A percentile compares a stretch with the other conserved stretches of the same genome.
Evolutionary conservation across 1,140 invertebrate species (phyloP).

Genomic region (Penaeus japonicus): DNA sequence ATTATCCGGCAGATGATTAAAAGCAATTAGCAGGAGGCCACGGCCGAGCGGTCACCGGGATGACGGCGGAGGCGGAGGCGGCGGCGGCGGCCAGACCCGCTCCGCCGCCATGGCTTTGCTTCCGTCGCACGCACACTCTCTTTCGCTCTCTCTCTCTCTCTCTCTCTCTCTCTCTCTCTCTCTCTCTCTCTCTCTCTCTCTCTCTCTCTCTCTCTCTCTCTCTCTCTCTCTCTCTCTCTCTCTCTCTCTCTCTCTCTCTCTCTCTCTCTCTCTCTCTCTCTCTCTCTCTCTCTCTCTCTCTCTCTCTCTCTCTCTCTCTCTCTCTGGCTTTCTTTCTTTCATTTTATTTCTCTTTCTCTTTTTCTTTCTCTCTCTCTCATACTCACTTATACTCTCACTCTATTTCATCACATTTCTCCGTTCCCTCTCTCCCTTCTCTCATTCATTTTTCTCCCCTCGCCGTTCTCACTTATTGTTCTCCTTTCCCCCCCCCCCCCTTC

Average conservation of each 20-base stretch:
- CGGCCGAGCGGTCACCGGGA: neutral
- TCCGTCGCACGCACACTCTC: no score
- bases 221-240: no score
- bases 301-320: neutral
- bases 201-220: no score
- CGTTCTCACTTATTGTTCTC: neutral
- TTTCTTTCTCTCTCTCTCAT: neutral
- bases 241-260: no score
- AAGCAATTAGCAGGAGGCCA: conserved; percentile 41
- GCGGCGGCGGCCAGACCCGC: no score
- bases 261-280: no score
- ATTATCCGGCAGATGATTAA: conserved; percentile 38
- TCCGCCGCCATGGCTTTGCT: no score
- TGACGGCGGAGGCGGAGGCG: neutral
- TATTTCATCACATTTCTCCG: no score
- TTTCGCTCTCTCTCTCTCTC: no score
- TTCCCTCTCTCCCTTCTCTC: neutral
- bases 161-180: no score
- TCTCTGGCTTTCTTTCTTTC: neutral
- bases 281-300: no score
- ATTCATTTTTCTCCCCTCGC: neutral
- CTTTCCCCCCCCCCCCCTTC: neutral
- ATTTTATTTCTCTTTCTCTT: neutral
- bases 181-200: no score
- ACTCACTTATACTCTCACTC: neutral